Conservation (phyloP, 1,140 invertebrate species). For the Drosophila carrolli region DNA sequence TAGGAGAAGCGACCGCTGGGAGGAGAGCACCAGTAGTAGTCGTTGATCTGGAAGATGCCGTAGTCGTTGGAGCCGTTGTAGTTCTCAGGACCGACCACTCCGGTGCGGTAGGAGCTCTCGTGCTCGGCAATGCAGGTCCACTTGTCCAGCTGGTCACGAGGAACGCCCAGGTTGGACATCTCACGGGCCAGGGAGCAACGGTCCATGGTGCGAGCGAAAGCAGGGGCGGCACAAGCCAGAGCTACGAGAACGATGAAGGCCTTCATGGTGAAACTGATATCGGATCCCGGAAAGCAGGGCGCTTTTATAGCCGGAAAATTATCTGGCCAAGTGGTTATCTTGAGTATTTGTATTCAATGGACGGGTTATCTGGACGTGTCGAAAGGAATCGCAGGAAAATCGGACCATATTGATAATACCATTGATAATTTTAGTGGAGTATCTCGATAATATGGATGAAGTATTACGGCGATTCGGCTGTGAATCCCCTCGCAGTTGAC, state of each 20-base stretch:
- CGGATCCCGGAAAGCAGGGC: too few relatives aligned
- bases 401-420: constrained; percentile 34
- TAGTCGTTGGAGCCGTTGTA: constrained; percentile 75
- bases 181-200: constrained; percentile 81
- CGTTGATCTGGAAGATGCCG: constrained; percentile 81
- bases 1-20: constrained; percentile 61
- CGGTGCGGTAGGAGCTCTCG: constrained; percentile 63
- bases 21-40: constrained; percentile 76
- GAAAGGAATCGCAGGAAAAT: constrained; percentile 27
- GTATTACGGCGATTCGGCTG: constrained; percentile 19
- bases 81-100: constrained; percentile 54
- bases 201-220: constrained; percentile 65
- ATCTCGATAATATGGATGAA: constrained; percentile 39
- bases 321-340: constrained; percentile 46
- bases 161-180: constrained; percentile 71
- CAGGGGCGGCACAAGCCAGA: constrained; percentile 59
- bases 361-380: constrained; percentile 16
- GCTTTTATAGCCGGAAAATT: constrained; percentile 51
- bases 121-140: constrained; percentile 73
- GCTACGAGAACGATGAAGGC: constrained; percentile 56
- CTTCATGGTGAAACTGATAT: constrained; percentile 66
- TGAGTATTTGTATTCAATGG: constrained; percentile 23
- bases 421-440: constrained; percentile 39
- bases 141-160: constrained; percentile 53
- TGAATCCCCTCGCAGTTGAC: constrained; percentile 21